Evolutionary conservation across 2,888 invertebrate genomes (phyloP).

Genomic region (Mesodorylaimus sp.): DNA sequence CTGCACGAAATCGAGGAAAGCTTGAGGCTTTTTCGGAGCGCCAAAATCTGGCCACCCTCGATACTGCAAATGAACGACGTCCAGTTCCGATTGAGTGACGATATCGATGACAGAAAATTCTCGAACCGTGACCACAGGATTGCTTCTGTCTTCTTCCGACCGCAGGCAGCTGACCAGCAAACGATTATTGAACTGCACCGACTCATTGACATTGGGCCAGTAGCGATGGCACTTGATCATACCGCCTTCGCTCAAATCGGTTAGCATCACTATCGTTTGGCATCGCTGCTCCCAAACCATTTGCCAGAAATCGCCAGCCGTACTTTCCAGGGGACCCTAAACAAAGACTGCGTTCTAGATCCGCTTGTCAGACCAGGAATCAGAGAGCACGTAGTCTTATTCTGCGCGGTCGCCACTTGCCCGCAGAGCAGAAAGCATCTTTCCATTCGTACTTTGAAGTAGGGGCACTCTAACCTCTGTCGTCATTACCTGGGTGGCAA

Average conservation of each 20-base stretch:
- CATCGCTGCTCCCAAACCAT: constrained; percentile 11
- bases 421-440: no score
- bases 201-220: constrained; percentile 9
- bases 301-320: constrained; percentile 11
- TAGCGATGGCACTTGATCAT: constrained; percentile 11
- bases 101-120: constrained; percentile 9
- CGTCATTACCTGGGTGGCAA: constrained; percentile 12
- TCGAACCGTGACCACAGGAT: neutral
- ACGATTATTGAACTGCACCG: neutral
- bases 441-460: no score
- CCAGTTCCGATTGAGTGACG: constrained; percentile 2
- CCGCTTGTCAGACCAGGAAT: no score
- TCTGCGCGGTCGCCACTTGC: no score
- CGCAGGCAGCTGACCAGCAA: constrained; percentile 8
- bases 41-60: constrained; percentile 13
- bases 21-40: constrained; percentile 7
- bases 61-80: constrained; percentile 7
- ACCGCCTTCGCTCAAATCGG: constrained; percentile 9
- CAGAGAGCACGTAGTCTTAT: no score
- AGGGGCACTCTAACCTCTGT: no score
- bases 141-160: neutral
- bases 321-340: constrained; percentile 7
- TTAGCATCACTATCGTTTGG: constrained; percentile 11
- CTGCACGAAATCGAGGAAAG: constrained; percentile 7
- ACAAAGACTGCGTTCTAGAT: no score